These are phyloP conservation scores for Wiebesia pumilae DNA, from an alignment of 1,140 invertebrate species.

Conservation along the genomic window DNA sequence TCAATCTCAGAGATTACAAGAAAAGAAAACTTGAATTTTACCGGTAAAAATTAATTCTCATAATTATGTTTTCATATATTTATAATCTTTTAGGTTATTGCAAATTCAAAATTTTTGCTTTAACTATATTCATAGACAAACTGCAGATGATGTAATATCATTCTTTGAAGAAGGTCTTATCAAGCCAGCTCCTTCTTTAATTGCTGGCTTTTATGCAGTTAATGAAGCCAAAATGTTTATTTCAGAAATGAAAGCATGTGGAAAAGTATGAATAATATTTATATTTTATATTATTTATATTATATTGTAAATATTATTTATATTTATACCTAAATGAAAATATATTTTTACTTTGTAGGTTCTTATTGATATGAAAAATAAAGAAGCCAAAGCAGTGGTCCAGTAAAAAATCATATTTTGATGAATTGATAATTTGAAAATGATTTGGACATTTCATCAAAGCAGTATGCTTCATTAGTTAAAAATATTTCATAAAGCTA, in stretches of 20 bases:
- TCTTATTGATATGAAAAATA: conserved; percentile 65
- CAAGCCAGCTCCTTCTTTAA: conserved; percentile 60
- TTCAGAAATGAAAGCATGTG: conserved; percentile 62
- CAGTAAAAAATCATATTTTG: not conserved
- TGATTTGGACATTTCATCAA: conserved; percentile 28
- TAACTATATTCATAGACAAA: conserved; percentile 61
- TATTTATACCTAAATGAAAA: not conserved
- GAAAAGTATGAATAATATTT: conserved; percentile 62
- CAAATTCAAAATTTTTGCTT: conserved; percentile 8
- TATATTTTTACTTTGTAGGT: conserved; percentile 57
- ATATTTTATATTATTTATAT: conserved; percentile 6
- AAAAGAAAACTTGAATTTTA: conserved; percentile 73
- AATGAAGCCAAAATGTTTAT: conserved; percentile 65
- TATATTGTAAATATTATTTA: too few species aligned
- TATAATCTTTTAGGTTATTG: too few species aligned
- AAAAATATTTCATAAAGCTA: not conserved
- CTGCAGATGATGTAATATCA: conserved; percentile 67
- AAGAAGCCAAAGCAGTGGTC: conserved; percentile 53
- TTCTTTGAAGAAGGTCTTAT: conserved; percentile 69
- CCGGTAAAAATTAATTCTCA: conserved; percentile 63
- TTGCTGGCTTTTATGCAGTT: conserved; percentile 62
- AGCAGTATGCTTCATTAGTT: not conserved
- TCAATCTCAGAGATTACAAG: conserved; percentile 76
- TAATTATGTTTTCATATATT: not conserved
- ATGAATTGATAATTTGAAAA: conserved; percentile 3